Conservation (phyloP, 2,888 invertebrate species). For the Caenorhabditis sp. region DNA sequence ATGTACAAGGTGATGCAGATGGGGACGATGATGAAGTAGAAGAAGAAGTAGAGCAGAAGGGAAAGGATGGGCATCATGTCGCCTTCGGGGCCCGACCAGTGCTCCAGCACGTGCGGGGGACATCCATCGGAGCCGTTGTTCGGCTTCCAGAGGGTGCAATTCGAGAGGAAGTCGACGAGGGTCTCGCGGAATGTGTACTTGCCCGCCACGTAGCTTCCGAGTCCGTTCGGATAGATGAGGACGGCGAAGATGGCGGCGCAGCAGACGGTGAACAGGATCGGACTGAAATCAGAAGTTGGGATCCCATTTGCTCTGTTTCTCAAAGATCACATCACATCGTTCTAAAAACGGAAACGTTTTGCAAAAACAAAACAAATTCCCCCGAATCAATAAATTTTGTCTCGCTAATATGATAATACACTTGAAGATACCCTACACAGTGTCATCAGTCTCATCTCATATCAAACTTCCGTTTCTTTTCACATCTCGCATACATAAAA, state of each 20-base stretch:
- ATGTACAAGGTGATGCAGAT: slow-evolving; percentile 68
- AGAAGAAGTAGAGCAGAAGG: slow-evolving; percentile 56
- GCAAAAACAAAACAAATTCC: too few relatives aligned
- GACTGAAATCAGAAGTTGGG: slow-evolving; percentile 53
- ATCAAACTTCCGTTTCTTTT: slow-evolving; percentile 31
- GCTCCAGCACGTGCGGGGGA: slow-evolving; percentile 56
- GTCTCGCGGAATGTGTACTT: slow-evolving; percentile 77
- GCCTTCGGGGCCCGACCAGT: slow-evolving; percentile 61
- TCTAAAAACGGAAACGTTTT: too few relatives aligned
- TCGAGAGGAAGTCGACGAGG: slow-evolving; percentile 68
- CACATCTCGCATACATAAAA: not conserved
- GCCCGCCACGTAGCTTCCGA: slow-evolving; percentile 87
- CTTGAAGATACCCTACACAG: too few relatives aligned
- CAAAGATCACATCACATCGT: too few relatives aligned
- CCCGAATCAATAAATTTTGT: too few relatives aligned
- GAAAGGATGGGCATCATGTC: slow-evolving; percentile 47
- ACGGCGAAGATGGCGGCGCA: slow-evolving; percentile 58
- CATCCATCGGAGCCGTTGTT: slow-evolving; percentile 60
- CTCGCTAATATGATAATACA: too few relatives aligned
- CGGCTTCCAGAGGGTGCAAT: slow-evolving; percentile 66
- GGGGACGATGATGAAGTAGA: slow-evolving; percentile 69
- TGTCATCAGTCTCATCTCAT: too few relatives aligned
- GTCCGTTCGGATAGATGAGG: slow-evolving; percentile 90
- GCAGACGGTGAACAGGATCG: slow-evolving; percentile 59
- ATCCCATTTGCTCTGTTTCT: not conserved